phyloP scores from a whole-genome alignment of 2,797 vertebrate genomes.

The Manis javanica region DNA sequence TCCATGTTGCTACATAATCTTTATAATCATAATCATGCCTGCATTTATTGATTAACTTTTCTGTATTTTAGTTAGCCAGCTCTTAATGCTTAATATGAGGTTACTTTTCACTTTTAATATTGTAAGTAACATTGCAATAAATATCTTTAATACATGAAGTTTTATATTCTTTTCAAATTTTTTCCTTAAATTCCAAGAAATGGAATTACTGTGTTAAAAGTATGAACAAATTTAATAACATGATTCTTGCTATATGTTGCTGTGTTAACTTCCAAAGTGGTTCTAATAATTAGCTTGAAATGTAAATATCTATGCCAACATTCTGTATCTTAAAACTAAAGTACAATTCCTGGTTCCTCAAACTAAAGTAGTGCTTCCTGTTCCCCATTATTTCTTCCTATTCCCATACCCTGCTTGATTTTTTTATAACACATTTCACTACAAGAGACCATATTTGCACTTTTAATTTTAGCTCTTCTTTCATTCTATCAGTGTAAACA shows the following conservation, averaged over 20 bases:
- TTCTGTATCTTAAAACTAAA: background rate
- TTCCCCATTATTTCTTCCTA: background rate
- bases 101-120: conserved; percentile 30
- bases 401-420: background rate
- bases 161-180: background rate
- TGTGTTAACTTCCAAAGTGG: background rate
- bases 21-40: background rate
- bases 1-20: background rate
- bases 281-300: background rate
- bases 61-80: background rate
- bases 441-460: background rate
- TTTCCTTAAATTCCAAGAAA: conserved; percentile 3
- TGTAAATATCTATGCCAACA: background rate
- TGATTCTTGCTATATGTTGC: background rate
- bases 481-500: background rate
- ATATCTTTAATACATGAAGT: background rate
- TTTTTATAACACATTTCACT: background rate
- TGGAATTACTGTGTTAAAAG: background rate
- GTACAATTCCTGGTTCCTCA: background rate
- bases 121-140: background rate
- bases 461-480: background rate
- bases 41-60: background rate
- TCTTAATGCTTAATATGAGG: background rate
- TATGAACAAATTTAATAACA: background rate
- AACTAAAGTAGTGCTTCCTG: background rate